Evolutionary conservation across 2,888 invertebrate species (phyloP).

Genomic region (Myopa testacea): DNA sequence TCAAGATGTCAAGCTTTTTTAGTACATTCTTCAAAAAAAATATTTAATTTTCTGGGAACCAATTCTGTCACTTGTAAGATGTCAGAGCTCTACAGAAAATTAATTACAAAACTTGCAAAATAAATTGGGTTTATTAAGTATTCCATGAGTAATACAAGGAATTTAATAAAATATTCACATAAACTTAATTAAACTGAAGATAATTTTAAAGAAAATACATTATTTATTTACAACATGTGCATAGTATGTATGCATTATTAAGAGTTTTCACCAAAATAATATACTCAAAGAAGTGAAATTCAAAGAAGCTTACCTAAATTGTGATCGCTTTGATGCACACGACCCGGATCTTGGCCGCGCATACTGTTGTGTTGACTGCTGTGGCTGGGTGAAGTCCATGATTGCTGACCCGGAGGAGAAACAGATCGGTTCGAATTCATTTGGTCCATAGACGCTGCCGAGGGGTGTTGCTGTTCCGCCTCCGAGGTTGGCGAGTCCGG

Average conservation of each 20-base stretch:
- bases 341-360: slow-evolving; percentile 68
- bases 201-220: background rate
- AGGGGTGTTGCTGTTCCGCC: slow-evolving; percentile 67
- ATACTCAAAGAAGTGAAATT: slow-evolving; percentile 21
- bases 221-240: too few species aligned
- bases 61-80: too few species aligned
- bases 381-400: slow-evolving; percentile 69
- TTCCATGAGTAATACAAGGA: too few species aligned
- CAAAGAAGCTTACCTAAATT: slow-evolving; percentile 63
- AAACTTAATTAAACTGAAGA: background rate
- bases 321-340: slow-evolving; percentile 69
- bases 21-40: too few species aligned
- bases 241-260: too few species aligned
- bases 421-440: slow-evolving; percentile 69
- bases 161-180: background rate
- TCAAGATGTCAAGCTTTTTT: background rate
- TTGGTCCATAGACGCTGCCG: slow-evolving; percentile 66
- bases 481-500: slow-evolving; percentile 67
- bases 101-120: too few species aligned
- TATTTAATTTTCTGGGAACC: too few species aligned
- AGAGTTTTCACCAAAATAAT: background rate
- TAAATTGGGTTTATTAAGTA: too few species aligned
- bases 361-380: slow-evolving; percentile 62
- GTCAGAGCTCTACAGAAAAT: too few species aligned
- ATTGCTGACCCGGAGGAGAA: slow-evolving; percentile 66